Evolutionary conservation across 2,888 invertebrate genomes (phyloP).

Genomic region (Macrostomum cliftonense): DNA sequence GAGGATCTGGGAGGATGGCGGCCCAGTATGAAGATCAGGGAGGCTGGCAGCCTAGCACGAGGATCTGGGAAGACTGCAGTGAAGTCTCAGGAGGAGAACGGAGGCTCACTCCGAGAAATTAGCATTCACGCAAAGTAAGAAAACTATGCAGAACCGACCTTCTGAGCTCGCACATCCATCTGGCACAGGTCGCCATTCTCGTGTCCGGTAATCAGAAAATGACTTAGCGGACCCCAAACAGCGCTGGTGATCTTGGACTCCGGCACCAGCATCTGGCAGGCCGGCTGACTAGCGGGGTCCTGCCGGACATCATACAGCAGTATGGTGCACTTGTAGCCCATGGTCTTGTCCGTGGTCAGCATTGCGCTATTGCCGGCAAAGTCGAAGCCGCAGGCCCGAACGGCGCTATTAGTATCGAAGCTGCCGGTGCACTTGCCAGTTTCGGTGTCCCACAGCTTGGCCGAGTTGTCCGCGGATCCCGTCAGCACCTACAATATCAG

Average conservation of each 20-base stretch:
- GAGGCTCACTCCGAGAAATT: too few relatives aligned
- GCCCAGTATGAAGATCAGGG: too few relatives aligned
- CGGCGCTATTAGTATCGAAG: constrained; percentile 43
- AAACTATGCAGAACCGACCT: too few relatives aligned
- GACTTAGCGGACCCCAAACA: constrained; percentile 76
- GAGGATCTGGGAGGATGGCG: too few relatives aligned
- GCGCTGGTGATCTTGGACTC: constrained; percentile 64
- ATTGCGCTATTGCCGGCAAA: constrained; percentile 77
- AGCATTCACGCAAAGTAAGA: too few relatives aligned
- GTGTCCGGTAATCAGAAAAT: constrained; percentile 45
- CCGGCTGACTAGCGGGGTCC: not conserved
- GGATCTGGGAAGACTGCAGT: too few relatives aligned
- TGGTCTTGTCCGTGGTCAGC: constrained; percentile 75
- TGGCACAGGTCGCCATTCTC: constrained; percentile 76
- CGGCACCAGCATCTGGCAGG: not conserved
- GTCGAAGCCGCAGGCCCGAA: constrained; percentile 73
- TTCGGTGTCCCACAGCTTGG: constrained; percentile 68
- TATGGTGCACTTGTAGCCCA: constrained; percentile 73
- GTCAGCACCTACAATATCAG: constrained; percentile 46
- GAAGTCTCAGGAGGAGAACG: too few relatives aligned
- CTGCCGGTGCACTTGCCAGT: constrained; percentile 42
- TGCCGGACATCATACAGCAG: constrained; percentile 47
- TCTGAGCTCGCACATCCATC: constrained; percentile 65
- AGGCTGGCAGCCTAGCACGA: too few relatives aligned
- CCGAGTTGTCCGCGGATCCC: constrained; percentile 79